Evolutionary conservation across 37 sponge, comb jelly and placozoan species (phyloP), one percentile per base, ranked within the genome.

Genomic region (Halisarca cf. caerulea): DNA sequence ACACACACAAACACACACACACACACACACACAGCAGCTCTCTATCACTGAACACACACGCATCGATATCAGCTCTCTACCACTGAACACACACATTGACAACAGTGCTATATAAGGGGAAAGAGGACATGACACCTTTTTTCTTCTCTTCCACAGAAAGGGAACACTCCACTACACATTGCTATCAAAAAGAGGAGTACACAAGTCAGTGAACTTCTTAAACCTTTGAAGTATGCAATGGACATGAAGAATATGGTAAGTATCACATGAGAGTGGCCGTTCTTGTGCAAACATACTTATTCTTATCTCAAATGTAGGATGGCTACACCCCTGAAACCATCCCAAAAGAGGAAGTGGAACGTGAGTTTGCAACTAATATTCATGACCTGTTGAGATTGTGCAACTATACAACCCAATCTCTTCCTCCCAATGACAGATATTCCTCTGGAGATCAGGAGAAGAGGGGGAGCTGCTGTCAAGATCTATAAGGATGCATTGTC

Each of bases 121-220:
- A 23, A 1, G 38, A 23, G 1, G 38, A 64, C 40, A n/a, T 8
- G n/a, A 21, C 4, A 33, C 47, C 24, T 51, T 78, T 44, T 24
- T n/a, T 77, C 30, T 24, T 2, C 2, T 59, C 14, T 6, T 36
- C 11, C 36, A 1, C 27, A 72, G 58, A 34, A 86, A 73, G 87
- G 84, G 7, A 59, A 90, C 47, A 86, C 91, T 62, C 83, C 84
- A 23, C 81, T 90, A 34, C 91, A 90, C 55, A 66, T 86, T 55
- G 91, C 91, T 34, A 14, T 27, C n/a, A 80, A 53, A 32, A 90
- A 83, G 58, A 53, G 54, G 20, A 82, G 83, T 44, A 17, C 47
- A 64, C 58, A 83, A 54, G 88, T 83, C 3, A 47, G 27, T 15
- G 42, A 34, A 43, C 15, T 40, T 2, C 24, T 74, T 33, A 36